phyloP scores from a whole-genome alignment of 1,140 invertebrate genomes.

The Macrotrachela quadricornifera region DNA sequence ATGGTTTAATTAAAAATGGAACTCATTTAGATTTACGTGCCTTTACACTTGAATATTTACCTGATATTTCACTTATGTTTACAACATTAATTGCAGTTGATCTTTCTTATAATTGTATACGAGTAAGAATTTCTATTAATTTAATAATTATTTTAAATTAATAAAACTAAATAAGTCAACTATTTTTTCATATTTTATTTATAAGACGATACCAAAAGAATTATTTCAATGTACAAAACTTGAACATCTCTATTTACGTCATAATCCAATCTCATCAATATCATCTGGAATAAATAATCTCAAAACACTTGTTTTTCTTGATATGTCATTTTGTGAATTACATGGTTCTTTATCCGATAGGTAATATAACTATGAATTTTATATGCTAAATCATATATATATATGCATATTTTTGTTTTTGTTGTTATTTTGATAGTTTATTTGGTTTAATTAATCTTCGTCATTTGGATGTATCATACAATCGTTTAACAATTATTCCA shows the following conservation, averaged over 20 bases:
- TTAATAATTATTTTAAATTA: not conserved
- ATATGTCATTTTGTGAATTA: conserved; percentile 23
- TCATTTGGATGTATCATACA: conserved; percentile 3
- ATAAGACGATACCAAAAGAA: conserved; percentile 20
- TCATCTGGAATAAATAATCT: conserved; percentile 19
- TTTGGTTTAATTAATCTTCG: not conserved
- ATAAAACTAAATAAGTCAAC: not conserved
- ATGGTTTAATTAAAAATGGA: conserved; percentile 3
- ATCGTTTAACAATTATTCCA: not conserved
- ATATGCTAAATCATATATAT: not conserved
- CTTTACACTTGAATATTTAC: conserved; percentile 22
- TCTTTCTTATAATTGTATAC: conserved; percentile 27
- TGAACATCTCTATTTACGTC: conserved; percentile 21
- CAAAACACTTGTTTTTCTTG: conserved; percentile 17
- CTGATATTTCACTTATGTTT: conserved; percentile 20
- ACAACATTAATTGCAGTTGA: conserved; percentile 23
- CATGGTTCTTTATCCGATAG: conserved; percentile 18
- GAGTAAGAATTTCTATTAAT: conserved; percentile 13
- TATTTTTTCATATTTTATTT: not conserved
- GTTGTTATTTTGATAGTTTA: not conserved
- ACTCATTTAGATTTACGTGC: conserved; percentile 15
- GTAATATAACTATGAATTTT: conserved; percentile 2
- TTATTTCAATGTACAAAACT: conserved; percentile 19
- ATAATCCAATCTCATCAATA: conserved; percentile 25
- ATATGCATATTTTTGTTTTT: no score